A percentile compares a stretch with the other conserved stretches of the same genome.
Conservation (phyloP, 37 sponge, comb jelly and placozoan species). For the Agelas oroides region DNA sequence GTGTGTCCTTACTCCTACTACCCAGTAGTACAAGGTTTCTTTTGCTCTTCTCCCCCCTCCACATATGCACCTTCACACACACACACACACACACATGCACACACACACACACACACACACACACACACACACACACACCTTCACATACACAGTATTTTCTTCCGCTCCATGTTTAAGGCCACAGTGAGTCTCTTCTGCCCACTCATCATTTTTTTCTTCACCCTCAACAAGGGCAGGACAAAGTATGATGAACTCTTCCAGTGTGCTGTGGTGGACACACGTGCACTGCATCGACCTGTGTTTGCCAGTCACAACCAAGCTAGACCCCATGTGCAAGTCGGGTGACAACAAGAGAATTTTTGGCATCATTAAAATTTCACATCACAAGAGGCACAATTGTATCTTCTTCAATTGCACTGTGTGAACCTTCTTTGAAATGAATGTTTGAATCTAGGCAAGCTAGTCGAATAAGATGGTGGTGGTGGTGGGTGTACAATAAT, state of each 20-base stretch:
- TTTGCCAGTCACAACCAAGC: neutral
- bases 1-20: too few species aligned
- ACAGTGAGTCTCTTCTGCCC: slow-evolving; percentile 54
- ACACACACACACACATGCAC: slow-evolving; percentile 44
- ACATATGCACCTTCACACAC: slow-evolving; percentile 38
- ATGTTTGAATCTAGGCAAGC: too few species aligned
- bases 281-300: slow-evolving; percentile 49
- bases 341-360: too few species aligned
- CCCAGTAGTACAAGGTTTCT: too few species aligned
- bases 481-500: too few species aligned
- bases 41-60: too few species aligned
- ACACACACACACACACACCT: slow-evolving; percentile 40
- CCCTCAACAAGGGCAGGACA: slow-evolving; percentile 41
- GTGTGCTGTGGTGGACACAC: slow-evolving; percentile 47
- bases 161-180: slow-evolving; percentile 60
- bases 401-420: neutral
- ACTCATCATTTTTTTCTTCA: slow-evolving; percentile 61
- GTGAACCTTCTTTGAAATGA: slow-evolving; percentile 1
- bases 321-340: too few species aligned
- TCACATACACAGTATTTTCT: slow-evolving; percentile 19
- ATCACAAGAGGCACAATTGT: too few species aligned
- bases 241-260: slow-evolving; percentile 54
- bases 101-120: too few species aligned
- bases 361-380: too few species aligned
- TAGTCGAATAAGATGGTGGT: too few species aligned